Base-by-base conservation (phyloP, 2,113 vertebrate species). In the Anguilla japonica region DNA sequence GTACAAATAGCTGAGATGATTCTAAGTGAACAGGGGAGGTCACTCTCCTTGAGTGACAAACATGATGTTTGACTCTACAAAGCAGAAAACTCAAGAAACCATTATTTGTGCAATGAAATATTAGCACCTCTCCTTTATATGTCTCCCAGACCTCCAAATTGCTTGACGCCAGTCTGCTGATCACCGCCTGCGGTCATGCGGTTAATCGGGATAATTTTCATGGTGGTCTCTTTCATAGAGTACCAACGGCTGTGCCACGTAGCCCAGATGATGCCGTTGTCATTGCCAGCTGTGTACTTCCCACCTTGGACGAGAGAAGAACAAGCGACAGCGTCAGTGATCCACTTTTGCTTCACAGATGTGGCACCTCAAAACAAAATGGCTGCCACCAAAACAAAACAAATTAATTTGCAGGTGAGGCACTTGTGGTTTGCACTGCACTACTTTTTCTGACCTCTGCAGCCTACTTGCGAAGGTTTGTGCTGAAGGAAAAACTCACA, bases 261-360 rank as follows among this genome's bases (percentile, higher is more conserved):
- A 78, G 93, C 96, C 98, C 98, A 99, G 89, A 96, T 97, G 87
- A 99, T 97, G 82, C 98, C 97, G 6, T 99, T 98, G 92, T 99
- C 97, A 41, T 84, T 90, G 9, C 95, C 95, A 13, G 94, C 93
- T 39, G 91, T 93, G 92, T 99, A 99, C 83, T 84, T 90, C 29
- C 98, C 98, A 88, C 93, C 98, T 99, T 79, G 57, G 40, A 84
- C 0, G n/a, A 67, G 87, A 40, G 81, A 29, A 75, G 41, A 82
- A 22, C 79, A 53, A 56, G 20, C 41, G 20, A 71, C 16, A 60
- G 41, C 39, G n/a, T 83, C 0, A 71, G 39, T 18, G 63, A 57
- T 5, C 53, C 34, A 8, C n/a, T 60, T 29, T 56, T 57, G 43
- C 2, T 18, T 46, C 41, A 22, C 41, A 20, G 11, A n/a, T 26